Conservation (phyloP, 1,140 invertebrate genomes). For the Drosophila busckii region DNA sequence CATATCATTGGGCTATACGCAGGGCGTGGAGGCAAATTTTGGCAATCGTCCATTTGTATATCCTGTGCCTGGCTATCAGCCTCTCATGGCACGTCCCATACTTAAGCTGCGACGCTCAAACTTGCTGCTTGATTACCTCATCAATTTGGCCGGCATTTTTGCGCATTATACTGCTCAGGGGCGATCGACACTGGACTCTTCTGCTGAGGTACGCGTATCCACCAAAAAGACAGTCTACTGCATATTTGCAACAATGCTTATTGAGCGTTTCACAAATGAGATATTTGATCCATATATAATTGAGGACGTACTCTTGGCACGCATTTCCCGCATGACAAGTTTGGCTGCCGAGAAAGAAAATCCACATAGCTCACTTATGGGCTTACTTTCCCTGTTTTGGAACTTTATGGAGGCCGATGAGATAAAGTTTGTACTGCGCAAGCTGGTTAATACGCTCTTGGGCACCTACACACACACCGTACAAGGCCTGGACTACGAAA, state of each 20-base stretch:
- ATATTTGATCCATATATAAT: slow-evolving; percentile 81
- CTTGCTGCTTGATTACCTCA: slow-evolving; percentile 82
- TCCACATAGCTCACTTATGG: slow-evolving; percentile 47
- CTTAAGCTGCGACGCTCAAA: slow-evolving; percentile 81
- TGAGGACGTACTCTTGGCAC: slow-evolving; percentile 80
- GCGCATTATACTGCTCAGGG: slow-evolving; percentile 48
- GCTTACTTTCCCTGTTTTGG: slow-evolving; percentile 82
- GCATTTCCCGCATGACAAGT: slow-evolving; percentile 78
- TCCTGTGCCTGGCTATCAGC: slow-evolving; percentile 84
- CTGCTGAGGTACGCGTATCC: slow-evolving; percentile 40
- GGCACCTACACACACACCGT: slow-evolving; percentile 83
- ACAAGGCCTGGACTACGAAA: slow-evolving; percentile 81
- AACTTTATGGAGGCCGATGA: slow-evolving; percentile 84
- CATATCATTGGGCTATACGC: slow-evolving; percentile 86
- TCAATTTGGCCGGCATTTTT: slow-evolving; percentile 80
- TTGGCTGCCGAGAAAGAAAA: slow-evolving; percentile 45
- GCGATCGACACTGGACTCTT: neutral
- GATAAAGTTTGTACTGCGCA: slow-evolving; percentile 83
- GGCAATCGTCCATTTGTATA: slow-evolving; percentile 86
- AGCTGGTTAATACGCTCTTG: slow-evolving; percentile 81
- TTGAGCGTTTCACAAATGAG: slow-evolving; percentile 81
- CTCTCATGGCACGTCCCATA: slow-evolving; percentile 83
- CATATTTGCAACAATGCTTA: slow-evolving; percentile 80
- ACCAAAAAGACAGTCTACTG: slow-evolving; percentile 79
- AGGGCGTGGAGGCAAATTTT: slow-evolving; percentile 90